Evolutionary conservation across 2,797 vertebrate genomes (phyloP), one percentile per base, ranked within the genome.

Genomic region (Chiroxiphia lanceolata): DNA sequence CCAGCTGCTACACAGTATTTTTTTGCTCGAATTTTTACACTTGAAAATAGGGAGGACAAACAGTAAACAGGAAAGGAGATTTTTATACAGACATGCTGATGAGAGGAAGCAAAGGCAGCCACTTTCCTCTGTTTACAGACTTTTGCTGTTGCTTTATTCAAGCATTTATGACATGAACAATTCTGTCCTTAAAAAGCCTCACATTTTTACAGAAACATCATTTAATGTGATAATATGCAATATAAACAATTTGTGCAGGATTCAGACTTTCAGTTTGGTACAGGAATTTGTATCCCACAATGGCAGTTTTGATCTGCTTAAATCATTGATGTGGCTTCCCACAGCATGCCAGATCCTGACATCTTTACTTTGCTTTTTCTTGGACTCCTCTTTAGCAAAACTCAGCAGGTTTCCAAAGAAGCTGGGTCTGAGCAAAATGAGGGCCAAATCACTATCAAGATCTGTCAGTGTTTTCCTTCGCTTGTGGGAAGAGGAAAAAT

Each of bases 11-110:
- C 48, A 69, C 45, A 76, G 45, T 36, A 54, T n/a, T 70, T 88
- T 91, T 85, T 56, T 7, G 65, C 75, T 94, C 3, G 1, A 63
- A 31, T 91, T 95, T 96, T 96, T 92, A 72, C 51, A 67, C 48
- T 91, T 88, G n/a, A 75, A 96, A 94, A 48, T 90, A 78, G n/a
- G 36, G 83, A 92, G 65, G 83, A 71, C 60, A 96, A 95, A 45
- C 19, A 60, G 33, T 81, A 54, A 91, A 64, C 31, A 68, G 18
- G 60, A 81, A 82, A 90, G 76, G 60, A 85, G 80, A 76, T 95
- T 81, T 93, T 94, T 83, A 87, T 91, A 67, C 60, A 93, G 72
- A 85, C 63, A 10, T 13, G 44, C 53, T 81, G 70, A 81, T 75
- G 64, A 90, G 78, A 51, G 38, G 8, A 56, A 87, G 95, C 33